Evolutionary conservation across 2,113 vertebrate species (phyloP), one percentile per base, ranked within the genome.

Genomic region (Mesitornis unicolor): DNA sequence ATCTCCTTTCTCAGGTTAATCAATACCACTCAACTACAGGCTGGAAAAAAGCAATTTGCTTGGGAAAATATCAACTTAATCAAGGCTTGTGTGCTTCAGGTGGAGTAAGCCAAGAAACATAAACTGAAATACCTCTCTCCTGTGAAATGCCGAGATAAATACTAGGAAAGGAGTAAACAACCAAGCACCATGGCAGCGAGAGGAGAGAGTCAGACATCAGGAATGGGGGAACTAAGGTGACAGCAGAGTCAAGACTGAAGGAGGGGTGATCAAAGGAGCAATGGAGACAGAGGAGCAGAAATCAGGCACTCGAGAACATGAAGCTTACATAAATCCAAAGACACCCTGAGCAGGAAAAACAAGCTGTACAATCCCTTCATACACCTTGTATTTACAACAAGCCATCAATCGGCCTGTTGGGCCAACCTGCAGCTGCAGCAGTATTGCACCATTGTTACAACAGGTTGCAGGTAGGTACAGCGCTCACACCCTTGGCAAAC

Each of bases 371-470:
- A 10, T 35, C 24, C 29, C 29, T 53, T 25, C 2, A 7, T 18
- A 31, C 16, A 74, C 4, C 14, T 40, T 43, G 8, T 36, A 33
- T 75, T 84, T 82, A 33, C n/a, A 51, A 7, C 5, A 56, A 61
- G 40, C 11, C 19, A 21, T 50, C 0, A 0, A 13, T 40, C 16
- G 43, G 24, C 22, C 9, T 90, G 18, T 33, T 21, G 45, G 43
- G 48, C 35, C 57, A 67, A 48, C n/a, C 26, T 33, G 33, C 22
- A 51, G 35, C 47, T 68, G 47, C 43, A 79, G 42, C 19, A n/a
- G 19, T 14, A 21, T 59, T 54, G 50, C 57, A 47, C 53, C 59
- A 18, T 13, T 19, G 3, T 16, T 5, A 1, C 25, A 69, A 43
- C 10, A 48, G 9, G 11, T 3, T 81, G 26, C 3, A 6, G 33